phyloP scores from a whole-genome alignment of 2,113 vertebrate species.

The Sylvilagus bachmani region DNA sequence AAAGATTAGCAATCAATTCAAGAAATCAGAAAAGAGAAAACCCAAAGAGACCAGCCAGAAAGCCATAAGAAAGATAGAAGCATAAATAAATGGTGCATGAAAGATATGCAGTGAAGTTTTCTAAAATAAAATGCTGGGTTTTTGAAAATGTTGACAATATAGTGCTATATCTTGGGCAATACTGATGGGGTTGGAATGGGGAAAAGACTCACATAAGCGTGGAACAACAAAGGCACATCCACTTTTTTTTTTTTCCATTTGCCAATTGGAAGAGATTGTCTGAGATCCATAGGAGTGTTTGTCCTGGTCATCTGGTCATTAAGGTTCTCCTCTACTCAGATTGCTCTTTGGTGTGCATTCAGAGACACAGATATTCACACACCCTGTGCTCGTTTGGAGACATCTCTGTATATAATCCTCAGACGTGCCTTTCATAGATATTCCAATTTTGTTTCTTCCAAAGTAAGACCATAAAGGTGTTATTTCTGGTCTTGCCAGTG shows the following conservation, averaged over 20 bases:
- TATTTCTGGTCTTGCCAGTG: neutral
- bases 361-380: neutral
- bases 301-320: constrained; percentile 15
- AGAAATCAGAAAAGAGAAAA: neutral
- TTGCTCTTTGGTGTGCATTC: neutral
- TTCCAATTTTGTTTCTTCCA: neutral
- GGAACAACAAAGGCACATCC: neutral
- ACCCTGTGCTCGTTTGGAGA: neutral
- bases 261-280: neutral
- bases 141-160: neutral
- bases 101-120: neutral
- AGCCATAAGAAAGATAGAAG: neutral
- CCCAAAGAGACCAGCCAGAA: neutral
- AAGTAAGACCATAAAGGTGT: neutral
- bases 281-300: neutral
- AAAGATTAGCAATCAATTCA: neutral
- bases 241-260: neutral
- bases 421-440: neutral
- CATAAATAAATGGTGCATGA: neutral
- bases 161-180: neutral
- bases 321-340: neutral
- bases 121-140: neutral
- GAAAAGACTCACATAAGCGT: neutral
- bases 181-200: neutral
- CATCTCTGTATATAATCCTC: neutral